Evolutionary conservation across 2,888 invertebrate species (phyloP).

Genomic region (Lysandra bellargus): DNA sequence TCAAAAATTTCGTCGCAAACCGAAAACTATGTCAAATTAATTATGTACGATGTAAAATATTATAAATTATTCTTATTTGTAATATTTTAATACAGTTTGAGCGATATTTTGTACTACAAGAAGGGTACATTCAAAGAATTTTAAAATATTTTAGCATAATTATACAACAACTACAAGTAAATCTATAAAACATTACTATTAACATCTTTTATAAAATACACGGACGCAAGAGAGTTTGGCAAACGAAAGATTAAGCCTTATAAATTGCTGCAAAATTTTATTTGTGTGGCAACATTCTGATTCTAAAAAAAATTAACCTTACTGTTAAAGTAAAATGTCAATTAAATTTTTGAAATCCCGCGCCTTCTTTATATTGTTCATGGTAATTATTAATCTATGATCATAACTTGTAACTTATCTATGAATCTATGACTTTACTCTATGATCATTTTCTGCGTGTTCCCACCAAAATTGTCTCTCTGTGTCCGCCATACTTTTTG

Average conservation of each 20-base stretch:
- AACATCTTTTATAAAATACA: background rate
- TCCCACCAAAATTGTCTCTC: too few relatives aligned
- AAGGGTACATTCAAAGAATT: background rate
- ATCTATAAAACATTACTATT: background rate
- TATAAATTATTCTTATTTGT: background rate
- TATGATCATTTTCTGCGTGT: too few relatives aligned
- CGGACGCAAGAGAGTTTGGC: background rate
- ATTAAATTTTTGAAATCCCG: too few relatives aligned
- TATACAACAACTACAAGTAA: background rate
- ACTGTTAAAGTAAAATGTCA: too few relatives aligned
- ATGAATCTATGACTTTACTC: too few relatives aligned
- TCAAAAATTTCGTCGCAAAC: background rate
- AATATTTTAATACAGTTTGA: background rate
- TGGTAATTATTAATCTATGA: too few relatives aligned
- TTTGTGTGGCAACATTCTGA: background rate
- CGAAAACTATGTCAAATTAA: background rate
- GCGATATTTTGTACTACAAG: background rate
- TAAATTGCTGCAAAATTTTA: background rate
- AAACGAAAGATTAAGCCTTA: background rate
- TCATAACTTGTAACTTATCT: too few relatives aligned
- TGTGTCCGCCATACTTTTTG: too few relatives aligned
- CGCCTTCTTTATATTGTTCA: too few relatives aligned
- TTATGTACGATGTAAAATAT: background rate
- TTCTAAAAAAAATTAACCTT: background rate
- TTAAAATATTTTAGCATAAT: too few relatives aligned